These are phyloP conservation scores for Cephalopterus ornatus DNA, from an alignment of 2,113 vertebrate species.

Conservation along the genomic window DNA sequence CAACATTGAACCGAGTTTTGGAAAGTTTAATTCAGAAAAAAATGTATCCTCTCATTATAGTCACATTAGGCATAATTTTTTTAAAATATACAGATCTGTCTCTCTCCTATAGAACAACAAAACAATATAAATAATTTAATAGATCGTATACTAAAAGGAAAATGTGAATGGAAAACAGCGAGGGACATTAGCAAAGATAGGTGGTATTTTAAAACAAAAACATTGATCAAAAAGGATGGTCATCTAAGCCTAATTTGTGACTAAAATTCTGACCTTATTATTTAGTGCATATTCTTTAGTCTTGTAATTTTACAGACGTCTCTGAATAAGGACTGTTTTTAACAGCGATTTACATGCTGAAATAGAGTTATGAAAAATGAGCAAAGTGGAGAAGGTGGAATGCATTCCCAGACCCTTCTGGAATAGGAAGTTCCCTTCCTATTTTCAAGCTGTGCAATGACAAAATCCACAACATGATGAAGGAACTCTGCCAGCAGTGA, in stretches of 20 bases:
- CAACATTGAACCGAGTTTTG: not conserved
- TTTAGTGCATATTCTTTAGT: not conserved
- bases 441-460: not conserved
- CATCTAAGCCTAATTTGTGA: not conserved
- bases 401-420: not conserved
- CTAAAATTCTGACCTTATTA: not conserved
- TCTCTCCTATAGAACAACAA: not conserved
- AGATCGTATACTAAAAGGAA: not conserved
- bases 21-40: not conserved
- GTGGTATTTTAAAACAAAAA: not conserved
- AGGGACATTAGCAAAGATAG: not conserved
- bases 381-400: not conserved
- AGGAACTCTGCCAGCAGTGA: not conserved
- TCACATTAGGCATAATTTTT: not conserved
- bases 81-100: not conserved
- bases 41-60: not conserved
- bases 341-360: not conserved
- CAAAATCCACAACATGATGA: not conserved
- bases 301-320: not conserved
- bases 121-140: not conserved
- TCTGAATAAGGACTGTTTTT: not conserved
- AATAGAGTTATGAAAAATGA: not conserved
- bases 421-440: not conserved
- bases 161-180: not conserved
- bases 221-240: rapidly evolving